These are phyloP conservation scores for Catamblyrhynchus diadema DNA, from an alignment of 2,797 vertebrate genomes.

Conservation along the genomic window DNA sequence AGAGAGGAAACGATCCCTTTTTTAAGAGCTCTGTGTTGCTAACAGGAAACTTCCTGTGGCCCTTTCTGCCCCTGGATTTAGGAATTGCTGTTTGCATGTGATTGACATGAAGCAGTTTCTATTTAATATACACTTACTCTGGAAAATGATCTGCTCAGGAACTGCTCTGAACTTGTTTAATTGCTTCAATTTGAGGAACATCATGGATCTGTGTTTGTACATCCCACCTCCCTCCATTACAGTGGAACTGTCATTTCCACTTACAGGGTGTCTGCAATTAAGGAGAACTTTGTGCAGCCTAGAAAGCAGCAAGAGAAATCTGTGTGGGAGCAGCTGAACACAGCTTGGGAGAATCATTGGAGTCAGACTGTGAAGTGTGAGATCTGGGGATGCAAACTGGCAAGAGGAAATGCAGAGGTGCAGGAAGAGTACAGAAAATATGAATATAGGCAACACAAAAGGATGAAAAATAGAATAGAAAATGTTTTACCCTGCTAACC, in stretches of 20 bases:
- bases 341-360: not conserved
- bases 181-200: not conserved
- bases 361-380: not conserved
- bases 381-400: not conserved
- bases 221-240: not conserved
- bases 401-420: not conserved
- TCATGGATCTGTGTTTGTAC: not conserved
- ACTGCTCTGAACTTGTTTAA: not conserved
- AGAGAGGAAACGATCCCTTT: slow-evolving; percentile 20
- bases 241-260: not conserved
- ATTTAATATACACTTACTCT: not conserved
- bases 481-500: not conserved
- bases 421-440: not conserved
- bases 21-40: not conserved
- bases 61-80: not conserved
- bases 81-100: not conserved
- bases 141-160: not conserved
- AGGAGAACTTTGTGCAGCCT: not conserved
- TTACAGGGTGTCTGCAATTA: not conserved
- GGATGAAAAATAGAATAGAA: not conserved
- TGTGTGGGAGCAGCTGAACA: not conserved
- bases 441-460: not conserved
- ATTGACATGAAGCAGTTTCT: not conserved
- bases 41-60: not conserved
- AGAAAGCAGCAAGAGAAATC: slow-evolving; percentile 25